Conservation (phyloP, 2,113 vertebrate genomes). For the Felis catus region F.catus_Fca126_mat1.0 CM031415.1:127263501-127264000, state of each 20-base stretch:
- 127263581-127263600: slow-evolving; percentile 10
- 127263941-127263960: neutral
- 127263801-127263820: slow-evolving; percentile 3
- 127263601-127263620: slow-evolving; percentile 40
- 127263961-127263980: neutral
- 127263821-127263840: slow-evolving; percentile 64
- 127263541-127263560: neutral
- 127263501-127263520: slow-evolving; percentile 30
- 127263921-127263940: slow-evolving; percentile 32
- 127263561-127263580: slow-evolving; percentile 10
- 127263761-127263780: slow-evolving; percentile 57
- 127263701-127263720: slow-evolving; percentile 54
- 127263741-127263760: neutral
- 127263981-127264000: neutral
- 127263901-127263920: slow-evolving; percentile 18
- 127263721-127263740: neutral
- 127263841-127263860: slow-evolving; percentile 49
- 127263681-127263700: slow-evolving; percentile 42
- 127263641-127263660: neutral
- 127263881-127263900: neutral
- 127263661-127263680: slow-evolving; percentile 37
- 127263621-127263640: slow-evolving; percentile 22
- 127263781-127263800: neutral
- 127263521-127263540: neutral
- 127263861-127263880: slow-evolving; percentile 14